These are phyloP conservation scores for Halictus ligatus DNA, from an alignment of 2,888 invertebrate genomes.

Conservation along the genomic window DNA sequence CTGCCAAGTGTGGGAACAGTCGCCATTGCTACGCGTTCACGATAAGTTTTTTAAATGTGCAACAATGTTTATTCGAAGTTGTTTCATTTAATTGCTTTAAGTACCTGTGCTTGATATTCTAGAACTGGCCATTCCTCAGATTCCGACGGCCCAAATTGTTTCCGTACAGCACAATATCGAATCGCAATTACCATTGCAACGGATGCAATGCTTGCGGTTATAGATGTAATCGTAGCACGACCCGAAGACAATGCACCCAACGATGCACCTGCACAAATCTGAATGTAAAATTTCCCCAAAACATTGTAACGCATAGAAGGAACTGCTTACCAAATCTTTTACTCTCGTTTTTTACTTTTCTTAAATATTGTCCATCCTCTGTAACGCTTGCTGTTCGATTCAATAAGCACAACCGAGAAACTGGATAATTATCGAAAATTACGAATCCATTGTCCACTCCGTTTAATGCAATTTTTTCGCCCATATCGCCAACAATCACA, in stretches of 20 bases:
- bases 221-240: constrained; percentile 89
- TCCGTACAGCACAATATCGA: constrained; percentile 93
- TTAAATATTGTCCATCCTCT: constrained; percentile 92
- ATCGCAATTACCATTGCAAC: constrained; percentile 93
- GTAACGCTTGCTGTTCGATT: constrained; percentile 95
- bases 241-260: constrained; percentile 93
- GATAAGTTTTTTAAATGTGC: constrained; percentile 40
- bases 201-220: constrained; percentile 87
- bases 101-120: constrained; percentile 95
- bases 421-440: constrained; percentile 91
- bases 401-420: constrained; percentile 92
- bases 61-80: neutral
- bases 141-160: constrained; percentile 93
- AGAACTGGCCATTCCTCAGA: constrained; percentile 92
- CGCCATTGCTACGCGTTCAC: constrained; percentile 88
- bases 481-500: constrained; percentile 95
- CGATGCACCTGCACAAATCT: constrained; percentile 85
- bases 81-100: constrained; percentile 14
- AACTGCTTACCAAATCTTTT: constrained; percentile 90
- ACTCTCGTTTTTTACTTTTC: constrained; percentile 92
- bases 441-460: constrained; percentile 97
- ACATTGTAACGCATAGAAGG: neutral
- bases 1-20: constrained; percentile 90
- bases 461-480: constrained; percentile 95
- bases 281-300: neutral